A percentile compares a stretch with the other conserved stretches of the same genome.
Conservation (phyloP, 1,140 invertebrate species). For the Bombus ignitus region DNA sequence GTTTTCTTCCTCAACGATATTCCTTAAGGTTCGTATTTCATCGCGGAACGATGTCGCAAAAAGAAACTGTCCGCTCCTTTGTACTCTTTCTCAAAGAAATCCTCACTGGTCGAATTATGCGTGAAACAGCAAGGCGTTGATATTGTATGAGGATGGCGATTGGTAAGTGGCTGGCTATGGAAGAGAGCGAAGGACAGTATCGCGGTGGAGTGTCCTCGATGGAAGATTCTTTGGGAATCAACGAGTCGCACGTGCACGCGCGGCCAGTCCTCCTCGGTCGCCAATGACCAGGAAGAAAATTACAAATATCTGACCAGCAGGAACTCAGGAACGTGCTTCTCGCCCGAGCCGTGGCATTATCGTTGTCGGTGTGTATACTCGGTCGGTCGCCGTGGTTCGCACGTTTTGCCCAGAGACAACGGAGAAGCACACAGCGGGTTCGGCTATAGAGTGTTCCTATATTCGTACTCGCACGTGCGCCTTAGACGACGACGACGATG, state of each 20-base stretch:
- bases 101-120: too few relatives aligned
- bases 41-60: too few relatives aligned
- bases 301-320: constrained; percentile 66
- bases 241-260: constrained; percentile 37
- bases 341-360: constrained; percentile 60
- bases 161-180: too few relatives aligned
- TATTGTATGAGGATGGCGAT: too few relatives aligned
- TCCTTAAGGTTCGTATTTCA: too few relatives aligned
- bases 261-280: constrained; percentile 8
- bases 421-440: not conserved
- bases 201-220: not conserved
- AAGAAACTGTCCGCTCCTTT: too few relatives aligned
- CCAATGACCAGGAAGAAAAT: constrained; percentile 62
- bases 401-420: constrained; percentile 27
- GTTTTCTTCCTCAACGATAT: too few relatives aligned
- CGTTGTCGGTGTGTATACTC: constrained; percentile 49
- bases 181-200: not conserved
- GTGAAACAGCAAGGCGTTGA: too few relatives aligned
- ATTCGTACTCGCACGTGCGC: constrained; percentile 52
- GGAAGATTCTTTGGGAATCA: not conserved
- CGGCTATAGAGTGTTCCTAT: not conserved
- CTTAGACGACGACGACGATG: constrained; percentile 18
- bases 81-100: too few relatives aligned
- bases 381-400: not conserved
- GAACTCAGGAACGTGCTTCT: constrained; percentile 64